These are phyloP conservation scores for Acrobasis suavella DNA, from an alignment of 2,888 invertebrate genomes.

Conservation along the genomic window DNA sequence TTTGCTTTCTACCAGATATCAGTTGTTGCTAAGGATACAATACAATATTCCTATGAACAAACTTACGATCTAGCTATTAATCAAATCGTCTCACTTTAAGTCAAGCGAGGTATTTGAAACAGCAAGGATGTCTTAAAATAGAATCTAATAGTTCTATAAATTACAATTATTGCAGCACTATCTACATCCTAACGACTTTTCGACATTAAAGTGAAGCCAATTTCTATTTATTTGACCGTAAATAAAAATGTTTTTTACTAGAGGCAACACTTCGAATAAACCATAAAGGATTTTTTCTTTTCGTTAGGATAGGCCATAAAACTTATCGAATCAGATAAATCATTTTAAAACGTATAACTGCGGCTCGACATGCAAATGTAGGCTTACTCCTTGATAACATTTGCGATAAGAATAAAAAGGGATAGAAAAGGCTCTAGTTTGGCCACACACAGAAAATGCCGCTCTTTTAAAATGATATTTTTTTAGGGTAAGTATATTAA, in stretches of 20 bases:
- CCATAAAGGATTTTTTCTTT: constrained; percentile 10
- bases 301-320: constrained; percentile 8
- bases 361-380: constrained; percentile 10
- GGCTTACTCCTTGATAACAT: constrained; percentile 7
- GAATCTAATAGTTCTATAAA: neutral
- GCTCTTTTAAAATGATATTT: neutral
- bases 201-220: neutral
- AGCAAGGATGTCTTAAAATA: neutral
- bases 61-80: neutral
- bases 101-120: neutral
- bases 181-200: neutral
- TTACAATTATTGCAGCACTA: neutral
- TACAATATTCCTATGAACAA: too few relatives aligned
- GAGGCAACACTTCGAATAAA: neutral
- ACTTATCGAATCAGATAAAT: constrained; percentile 16
- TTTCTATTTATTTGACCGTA: neutral
- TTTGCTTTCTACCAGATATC: too few relatives aligned
- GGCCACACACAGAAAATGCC: constrained; percentile 11
- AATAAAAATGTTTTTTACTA: constrained; percentile 8
- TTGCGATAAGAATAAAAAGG: constrained; percentile 11
- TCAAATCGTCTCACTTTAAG: neutral
- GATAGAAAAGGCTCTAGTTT: neutral
- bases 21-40: too few relatives aligned
- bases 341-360: constrained; percentile 11
- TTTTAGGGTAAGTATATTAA: neutral